Evolutionary conservation across 2,113 vertebrate species (phyloP), one percentile per base, ranked within the genome.

Genomic region (Myodes glareolus): DNA sequence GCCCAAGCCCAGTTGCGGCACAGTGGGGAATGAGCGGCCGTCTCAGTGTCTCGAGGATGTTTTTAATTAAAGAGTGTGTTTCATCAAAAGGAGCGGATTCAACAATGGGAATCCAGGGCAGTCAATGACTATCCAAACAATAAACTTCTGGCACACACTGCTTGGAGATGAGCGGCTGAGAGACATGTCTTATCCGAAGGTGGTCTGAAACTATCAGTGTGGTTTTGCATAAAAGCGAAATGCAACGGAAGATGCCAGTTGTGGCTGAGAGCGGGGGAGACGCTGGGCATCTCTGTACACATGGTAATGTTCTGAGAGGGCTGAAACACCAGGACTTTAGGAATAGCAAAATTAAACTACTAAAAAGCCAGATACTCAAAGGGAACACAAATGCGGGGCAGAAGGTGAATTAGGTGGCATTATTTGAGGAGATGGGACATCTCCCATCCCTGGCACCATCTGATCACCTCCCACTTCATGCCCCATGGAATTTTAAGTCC

Each of bases 41-140:
- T 52, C 25, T 2, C 2, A 0, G 90, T 52, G 88, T 92, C 90
- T 96, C 75, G 80, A 96, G 93, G 90, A 95, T 91, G 55, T 92
- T 97, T 94, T 96, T 97, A 97, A 98, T 97, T 96, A 96, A 96
- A 94, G 58, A 52, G 0, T 10, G 36, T 75, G 45, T 96, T 96
- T 98, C 90, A 96, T 88, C 96, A 89, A 92, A 97, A 97, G 92
- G 80, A 96, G 14, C 42, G 89, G 86, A 97, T 88, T 96, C 88
- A 87, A 96, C 96, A 97, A 95, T 90, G 88, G 86, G 90, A 97
- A 86, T 47, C 45, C 14, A 63, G 89, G 63, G 94, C 86, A 76
- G 90, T 90, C 92, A 81, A 19, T 72, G 94, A 97, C 47, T 23
- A 86, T 17, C 85, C 95, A 92, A 90, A 96, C 89, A 92, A 95